Base-by-base conservation (phyloP, 2,113 vertebrate genomes). In the Ploceus nigricollis region DNA sequence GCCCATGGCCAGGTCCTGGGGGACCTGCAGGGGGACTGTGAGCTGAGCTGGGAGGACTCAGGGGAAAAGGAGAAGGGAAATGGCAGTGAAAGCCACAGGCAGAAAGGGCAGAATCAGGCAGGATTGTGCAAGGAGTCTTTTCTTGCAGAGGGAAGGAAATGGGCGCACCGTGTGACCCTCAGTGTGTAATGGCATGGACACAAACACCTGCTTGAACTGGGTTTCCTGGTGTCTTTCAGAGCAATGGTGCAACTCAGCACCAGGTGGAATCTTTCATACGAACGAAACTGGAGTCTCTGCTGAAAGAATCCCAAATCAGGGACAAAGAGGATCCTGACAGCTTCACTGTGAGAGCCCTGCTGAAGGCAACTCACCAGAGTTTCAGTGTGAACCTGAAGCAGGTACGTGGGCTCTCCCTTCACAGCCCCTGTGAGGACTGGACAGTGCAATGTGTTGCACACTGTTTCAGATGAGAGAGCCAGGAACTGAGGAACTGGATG, bases 281-380 rank as follows among this genome's bases (percentile, higher is more conserved):
- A 91, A 99, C 99, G 76, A 99, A 99, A 87, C 98, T 99, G 95
- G 99, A 99, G 95, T 99, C 99, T 31, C 98, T 99, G 73, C 93
- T 99, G 19, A 99, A 99, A 94, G 99, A 99, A 97, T 99, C 99
- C 92, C 98, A 98, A 47, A 99, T 99, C 44, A 98, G 99, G 77
- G 99, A 99, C 97, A 99, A 99, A 93, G 99, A 99, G 96, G 99
- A 99, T 66, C 97, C 98, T 1, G 99, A 99, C 97, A 99, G 99
- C 97, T 99, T 99, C 97, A 99, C 99, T 22, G 99, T 99, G 96
- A 97, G 98, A 82, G 99, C 99, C 1, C 97, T 99, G 53, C 97
- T 99, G 31, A 98, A 98, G 89, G 99, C 99, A 33, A 99, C 99
- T 1, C 99, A 99, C 5, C 99, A 99, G 94, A 99, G 99, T 39